Base-by-base conservation (phyloP, 2,113 vertebrate species). In the Poeciliopsis retropinna region DNA sequence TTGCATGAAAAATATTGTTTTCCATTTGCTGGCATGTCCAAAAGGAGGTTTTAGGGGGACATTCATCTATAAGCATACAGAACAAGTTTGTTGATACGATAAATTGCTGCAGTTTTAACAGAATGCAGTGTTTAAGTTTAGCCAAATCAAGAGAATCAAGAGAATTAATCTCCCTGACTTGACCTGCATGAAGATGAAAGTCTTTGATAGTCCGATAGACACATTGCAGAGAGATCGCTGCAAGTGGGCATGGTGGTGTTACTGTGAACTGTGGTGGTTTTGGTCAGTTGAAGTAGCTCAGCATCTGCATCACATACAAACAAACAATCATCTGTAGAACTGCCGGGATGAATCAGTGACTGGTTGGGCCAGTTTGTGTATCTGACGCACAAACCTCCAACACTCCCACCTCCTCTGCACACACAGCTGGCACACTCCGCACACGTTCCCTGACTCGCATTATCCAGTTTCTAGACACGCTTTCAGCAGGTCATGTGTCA, bases 221-320 rank as follows among this genome's bases (percentile, higher is more conserved):
- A 11, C 34, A 34, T 34, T 67, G 73, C n/a, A 87, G 89, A 90
- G 83, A 79, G 79, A 85, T 92, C 87, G 87, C 67, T 85, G 76
- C 73, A 83, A 81, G 83, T 19, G 76, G 66, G 80, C 69, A 69
- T 30, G 66, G 80, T 82, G 37, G 69, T 85, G 60, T 64, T 44
- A 39, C 79, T 82, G 79, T 88, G 67, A 77, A 85, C 83, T 84
- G 83, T 78, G 76, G 67, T 64, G 15, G 73, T 79, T 64, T 41
- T 77, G 77, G 29, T 73, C 68, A 14, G 10, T 75, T 79, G 71
- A 68, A 80, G 79, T 28, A 67, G 66, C 83, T 80, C 69, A 67
- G 51, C n/a, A 73, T 72, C 78, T 80, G 41, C 75, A 72, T 64
- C 34, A 44, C 27, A 73, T 60, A 74, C 22, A n/a, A 2, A 10